phyloP scores from a whole-genome alignment of 2,797 vertebrate genomes.

The Morelia viridis region DNA sequence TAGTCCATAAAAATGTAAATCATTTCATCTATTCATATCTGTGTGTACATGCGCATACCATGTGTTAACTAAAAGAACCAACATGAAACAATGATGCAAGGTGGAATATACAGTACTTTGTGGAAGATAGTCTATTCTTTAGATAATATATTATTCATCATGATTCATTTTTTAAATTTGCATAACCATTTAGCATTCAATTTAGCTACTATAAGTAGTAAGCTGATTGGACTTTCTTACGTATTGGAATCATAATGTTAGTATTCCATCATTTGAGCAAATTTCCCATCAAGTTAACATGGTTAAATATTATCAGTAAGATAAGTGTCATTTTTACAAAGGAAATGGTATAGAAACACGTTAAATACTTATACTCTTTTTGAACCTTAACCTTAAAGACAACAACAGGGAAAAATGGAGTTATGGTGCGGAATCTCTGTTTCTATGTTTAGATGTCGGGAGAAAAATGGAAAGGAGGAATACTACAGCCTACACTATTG shows the following conservation, averaged over 20 bases:
- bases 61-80: neutral
- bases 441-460: neutral
- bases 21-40: neutral
- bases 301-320: neutral
- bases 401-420: neutral
- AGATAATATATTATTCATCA: neutral
- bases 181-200: neutral
- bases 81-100: neutral
- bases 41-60: neutral
- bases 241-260: neutral
- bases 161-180: neutral
- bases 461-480: too few relatives aligned
- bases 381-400: neutral
- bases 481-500: too few relatives aligned
- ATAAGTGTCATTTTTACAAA: too few relatives aligned
- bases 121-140: neutral
- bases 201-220: neutral
- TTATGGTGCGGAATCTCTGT: neutral
- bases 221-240: neutral
- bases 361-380: neutral
- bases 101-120: neutral
- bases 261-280: neutral
- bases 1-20: neutral
- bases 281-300: too few relatives aligned
- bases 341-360: neutral